Evolutionary conservation across 2,113 vertebrate genomes (phyloP), one percentile per base, ranked within the genome.

Genomic region (Onychorhynchus coronatus): DNA sequence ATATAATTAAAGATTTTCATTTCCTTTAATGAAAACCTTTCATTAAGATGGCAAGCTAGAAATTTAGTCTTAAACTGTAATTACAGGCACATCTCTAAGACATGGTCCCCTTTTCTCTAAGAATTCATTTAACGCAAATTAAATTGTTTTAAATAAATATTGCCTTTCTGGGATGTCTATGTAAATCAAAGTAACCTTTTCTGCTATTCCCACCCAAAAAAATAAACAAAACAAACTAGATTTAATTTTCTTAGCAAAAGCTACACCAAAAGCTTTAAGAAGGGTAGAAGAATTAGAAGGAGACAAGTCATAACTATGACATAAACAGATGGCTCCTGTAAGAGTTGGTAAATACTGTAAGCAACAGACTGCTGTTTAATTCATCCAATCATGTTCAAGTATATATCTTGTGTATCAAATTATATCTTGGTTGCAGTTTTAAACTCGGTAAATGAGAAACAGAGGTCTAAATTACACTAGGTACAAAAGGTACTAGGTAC

Each of bases 11-110:
- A 50, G 25, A 25, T 27, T 27, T 88, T 89, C 30, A 21, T 92
- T 30, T 79, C 47, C 58, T 85, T 75, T 94, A 95, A 86, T 78
- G 84, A 97, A 96, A 97, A 85, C 9, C 44, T 58, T 91, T 59
- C n/a, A 91, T 73, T 84, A 70, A 82, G 55, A 91, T 30, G 46
- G 68, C 42, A 79, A 81, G 42, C 55, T 58, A 77, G 81, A 85
- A 92, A 89, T 85, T 89, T 68, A 86, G 70, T 83, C 66, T 94
- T 76, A 82, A 35, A 81, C 50, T n/a, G 19, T 85, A 95, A 96
- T 93, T 94, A 94, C 84, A 96, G 35, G 28, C 90, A 65, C 37
- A 79, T 71, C 47, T 91, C 18, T 90, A 87, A 93, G 37, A 85
- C 58, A 94, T 6, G 12, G 52, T 28, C 22, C 19, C 33, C 76